Base-by-base conservation (phyloP, 2,797 vertebrate species). In the Lates japonicus region DNA sequence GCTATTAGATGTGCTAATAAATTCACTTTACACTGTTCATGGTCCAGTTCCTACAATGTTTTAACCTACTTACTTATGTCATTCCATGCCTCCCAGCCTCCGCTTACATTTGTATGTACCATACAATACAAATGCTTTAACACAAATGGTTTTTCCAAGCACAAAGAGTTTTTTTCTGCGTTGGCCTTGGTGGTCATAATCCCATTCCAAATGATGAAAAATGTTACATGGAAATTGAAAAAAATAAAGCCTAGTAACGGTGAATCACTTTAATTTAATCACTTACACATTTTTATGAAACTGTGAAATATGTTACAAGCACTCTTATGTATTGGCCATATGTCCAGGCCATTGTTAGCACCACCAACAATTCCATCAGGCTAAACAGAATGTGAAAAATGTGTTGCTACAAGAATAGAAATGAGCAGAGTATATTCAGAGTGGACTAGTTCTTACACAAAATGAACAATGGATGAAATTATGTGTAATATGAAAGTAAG, bases 291-390 rank as follows among this genome's bases (percentile, higher is more conserved):
- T 35, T 46, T 59, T 17, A n/a, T 51, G 12, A 84, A 69, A 35
- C 66, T 58, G 29, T 41, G 25, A 76, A 60, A 63, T 59, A 35
- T 22, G 48, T 76, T 62, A 52, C 35, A 48, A 33, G 7, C 29
- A 51, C 17, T 42, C 22, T 54, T 59, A 61, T 76, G n/a, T 48
- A 37, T 11, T 57, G 14, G 9, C 68, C 78, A 70, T 82, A 74
- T 79, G 71, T 74, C 61, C 19, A 63, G 55, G 46, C n/a, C 42
- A n/a, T 76, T 19, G 49, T 74, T 61, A 35, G 3, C 20, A 72
- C 54, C 35, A 49, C 10, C 41, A 74, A 41, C 63, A 9, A 61
- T 58, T 46, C 55, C 58, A 55, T 55, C n/a, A 35, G 48, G 29
- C 11, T 33, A 13, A 57, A 58, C 63, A 70, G 41, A 74, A 9